A percentile compares a stretch with the other conserved stretches of the same genome.
phyloP scores from a whole-genome alignment of 2,888 invertebrate genomes.

The Glaucopsyche alexis region DNA sequence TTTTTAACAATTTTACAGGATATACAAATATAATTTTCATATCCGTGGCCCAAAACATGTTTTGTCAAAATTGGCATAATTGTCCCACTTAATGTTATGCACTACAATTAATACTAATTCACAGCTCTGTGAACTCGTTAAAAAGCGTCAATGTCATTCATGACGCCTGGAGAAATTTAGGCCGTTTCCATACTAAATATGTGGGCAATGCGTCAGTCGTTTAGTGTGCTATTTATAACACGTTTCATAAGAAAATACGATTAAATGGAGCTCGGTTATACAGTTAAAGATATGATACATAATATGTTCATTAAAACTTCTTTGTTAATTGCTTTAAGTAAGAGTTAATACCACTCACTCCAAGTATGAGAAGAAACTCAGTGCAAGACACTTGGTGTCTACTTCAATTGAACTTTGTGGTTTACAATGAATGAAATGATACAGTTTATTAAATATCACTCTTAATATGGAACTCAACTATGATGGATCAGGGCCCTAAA shows the following conservation, averaged over 20 bases:
- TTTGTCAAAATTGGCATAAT: slow-evolving; percentile 10
- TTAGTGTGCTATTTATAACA: slow-evolving; percentile 23
- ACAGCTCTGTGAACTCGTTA: slow-evolving; percentile 32
- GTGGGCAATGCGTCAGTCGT: slow-evolving; percentile 20
- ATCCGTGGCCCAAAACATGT: not conserved
- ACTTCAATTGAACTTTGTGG: too few relatives aligned
- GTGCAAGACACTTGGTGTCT: too few relatives aligned
- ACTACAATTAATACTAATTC: slow-evolving; percentile 27
- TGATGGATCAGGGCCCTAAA: too few relatives aligned
- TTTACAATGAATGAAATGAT: too few relatives aligned
- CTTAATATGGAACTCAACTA: too few relatives aligned
- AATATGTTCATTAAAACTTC: not conserved
- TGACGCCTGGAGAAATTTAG: slow-evolving; percentile 49
- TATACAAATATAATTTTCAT: not conserved
- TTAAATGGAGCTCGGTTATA: slow-evolving; percentile 23
- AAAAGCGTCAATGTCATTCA: slow-evolving; percentile 46
- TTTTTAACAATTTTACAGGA: not conserved
- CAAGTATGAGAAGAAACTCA: not conserved
- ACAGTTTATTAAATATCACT: too few relatives aligned
- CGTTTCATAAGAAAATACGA: slow-evolving; percentile 32
- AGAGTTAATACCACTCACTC: not conserved
- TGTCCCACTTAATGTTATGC: slow-evolving; percentile 6
- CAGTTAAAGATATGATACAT: not conserved
- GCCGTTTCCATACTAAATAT: slow-evolving; percentile 33
- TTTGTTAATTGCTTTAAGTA: not conserved